These are phyloP conservation scores for Colistium nudipinnis DNA, from an alignment of 2,113 vertebrate genomes.

Conservation along the genomic window DNA sequence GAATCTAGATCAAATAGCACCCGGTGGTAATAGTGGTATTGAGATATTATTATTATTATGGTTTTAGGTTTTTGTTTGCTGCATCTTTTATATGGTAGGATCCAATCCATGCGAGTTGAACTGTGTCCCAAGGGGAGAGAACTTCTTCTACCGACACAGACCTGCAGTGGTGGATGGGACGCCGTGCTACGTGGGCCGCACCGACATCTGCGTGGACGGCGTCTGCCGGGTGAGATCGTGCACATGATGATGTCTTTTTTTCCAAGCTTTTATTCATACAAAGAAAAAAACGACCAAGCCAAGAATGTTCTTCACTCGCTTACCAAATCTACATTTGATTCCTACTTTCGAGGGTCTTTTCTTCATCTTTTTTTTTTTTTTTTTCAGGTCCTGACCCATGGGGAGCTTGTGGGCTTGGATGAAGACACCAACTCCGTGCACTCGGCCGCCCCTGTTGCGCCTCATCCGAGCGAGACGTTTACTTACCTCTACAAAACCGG, in stretches of 20 bases:
- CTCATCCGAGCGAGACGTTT: slow-evolving; percentile 30
- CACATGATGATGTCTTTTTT: too few relatives aligned
- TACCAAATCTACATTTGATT: too few relatives aligned
- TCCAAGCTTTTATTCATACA: too few relatives aligned
- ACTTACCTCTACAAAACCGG: slow-evolving; percentile 79
- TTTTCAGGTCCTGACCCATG: slow-evolving; percentile 49
- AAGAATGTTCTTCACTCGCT: too few relatives aligned
- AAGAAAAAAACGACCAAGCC: too few relatives aligned
- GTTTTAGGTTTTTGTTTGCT: background rate
- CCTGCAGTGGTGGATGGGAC: slow-evolving; percentile 89
- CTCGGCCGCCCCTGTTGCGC: slow-evolving; percentile 13
- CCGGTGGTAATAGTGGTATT: too few relatives aligned
- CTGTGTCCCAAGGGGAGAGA: slow-evolving; percentile 92
- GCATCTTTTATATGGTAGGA: slow-evolving; percentile 46
- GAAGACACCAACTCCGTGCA: slow-evolving; percentile 30
- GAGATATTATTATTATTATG: too few relatives aligned
- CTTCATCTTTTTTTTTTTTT: background rate
- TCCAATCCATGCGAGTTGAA: slow-evolving; percentile 91
- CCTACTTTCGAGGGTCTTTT: too few relatives aligned
- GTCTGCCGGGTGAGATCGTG: slow-evolving; percentile 87
- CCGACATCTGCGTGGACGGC: slow-evolving; percentile 90
- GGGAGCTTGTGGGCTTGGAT: slow-evolving; percentile 66
- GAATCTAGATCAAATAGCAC: background rate
- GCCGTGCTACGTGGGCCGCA: slow-evolving; percentile 85
- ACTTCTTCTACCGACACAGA: slow-evolving; percentile 89